Conservation (phyloP, 1,140 invertebrate genomes). For the Drosophila teissieri region DNA sequence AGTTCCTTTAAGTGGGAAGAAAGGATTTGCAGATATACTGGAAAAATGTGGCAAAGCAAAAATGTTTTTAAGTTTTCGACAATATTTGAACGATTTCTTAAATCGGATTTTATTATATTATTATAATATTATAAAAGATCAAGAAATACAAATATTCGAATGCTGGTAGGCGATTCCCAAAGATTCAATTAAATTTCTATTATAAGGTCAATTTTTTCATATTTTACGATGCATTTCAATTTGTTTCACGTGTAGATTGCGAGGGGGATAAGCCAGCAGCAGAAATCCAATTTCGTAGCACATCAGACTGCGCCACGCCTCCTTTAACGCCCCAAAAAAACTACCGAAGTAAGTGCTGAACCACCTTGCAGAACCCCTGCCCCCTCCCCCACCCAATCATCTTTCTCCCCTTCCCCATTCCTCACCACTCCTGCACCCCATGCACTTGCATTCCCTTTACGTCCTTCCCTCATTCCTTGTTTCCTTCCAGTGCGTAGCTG, state of each 20-base stretch:
- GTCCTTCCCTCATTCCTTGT: conserved; percentile 19
- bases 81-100: no score
- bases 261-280: conserved; percentile 17
- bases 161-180: no score
- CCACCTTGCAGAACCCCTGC: conserved; percentile 8
- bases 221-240: no score
- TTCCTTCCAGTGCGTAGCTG: conserved; percentile 62
- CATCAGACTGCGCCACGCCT: conserved; percentile 80
- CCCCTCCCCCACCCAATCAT: no score
- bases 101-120: no score
- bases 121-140: not conserved
- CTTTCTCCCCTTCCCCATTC: conserved; percentile 6
- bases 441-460: conserved; percentile 19
- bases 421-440: conserved; percentile 5
- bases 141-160: no score
- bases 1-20: not conserved
- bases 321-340: conserved; percentile 74
- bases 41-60: not conserved
- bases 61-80: no score
- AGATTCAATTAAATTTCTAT: no score
- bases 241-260: conserved; percentile 4
- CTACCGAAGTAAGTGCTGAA: conserved; percentile 62
- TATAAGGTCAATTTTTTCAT: no score
- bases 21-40: conserved; percentile 16
- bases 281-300: conserved; percentile 83